Percentiles rank a stretch among this genome's conserved stretches.
Conservation (phyloP, 2,113 vertebrate genomes). For the Brachypteracias leptosomus region DNA sequence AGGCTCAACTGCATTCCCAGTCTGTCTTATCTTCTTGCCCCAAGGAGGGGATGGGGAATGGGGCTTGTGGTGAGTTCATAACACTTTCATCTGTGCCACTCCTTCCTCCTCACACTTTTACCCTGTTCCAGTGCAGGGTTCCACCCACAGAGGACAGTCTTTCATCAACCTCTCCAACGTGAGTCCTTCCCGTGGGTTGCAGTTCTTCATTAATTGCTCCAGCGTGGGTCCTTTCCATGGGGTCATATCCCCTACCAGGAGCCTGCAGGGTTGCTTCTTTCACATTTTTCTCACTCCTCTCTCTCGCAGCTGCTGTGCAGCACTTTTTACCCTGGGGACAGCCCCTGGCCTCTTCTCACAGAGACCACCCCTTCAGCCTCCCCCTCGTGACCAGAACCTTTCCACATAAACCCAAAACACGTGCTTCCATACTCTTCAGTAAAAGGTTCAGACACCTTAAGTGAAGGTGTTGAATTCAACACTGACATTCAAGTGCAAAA, state of each 20-base stretch:
- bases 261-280: not conserved
- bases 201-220: no score
- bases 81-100: rapidly evolving
- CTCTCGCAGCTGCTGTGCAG: no score
- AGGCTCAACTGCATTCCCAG: not conserved
- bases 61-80: not conserved
- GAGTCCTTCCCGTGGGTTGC: not conserved
- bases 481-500: not conserved
- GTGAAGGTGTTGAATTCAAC: not conserved
- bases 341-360: no score
- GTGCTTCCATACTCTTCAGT: not conserved
- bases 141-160: not conserved
- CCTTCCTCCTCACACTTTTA: not conserved
- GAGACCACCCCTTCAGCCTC: not conserved
- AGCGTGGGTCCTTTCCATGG: rapidly evolving
- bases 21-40: no score
- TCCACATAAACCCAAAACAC: not conserved
- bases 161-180: not conserved
- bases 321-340: no score
- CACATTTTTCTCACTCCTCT: not conserved
- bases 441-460: not conserved
- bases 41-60: rapidly evolving
- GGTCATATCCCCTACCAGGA: not conserved
- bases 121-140: rapidly evolving
- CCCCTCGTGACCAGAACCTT: not conserved